A percentile compares a stretch with the other conserved stretches of the same genome.
Evolutionary conservation across 2,113 vertebrate species (phyloP).

Genomic region (Eurypyga helias): DNA sequence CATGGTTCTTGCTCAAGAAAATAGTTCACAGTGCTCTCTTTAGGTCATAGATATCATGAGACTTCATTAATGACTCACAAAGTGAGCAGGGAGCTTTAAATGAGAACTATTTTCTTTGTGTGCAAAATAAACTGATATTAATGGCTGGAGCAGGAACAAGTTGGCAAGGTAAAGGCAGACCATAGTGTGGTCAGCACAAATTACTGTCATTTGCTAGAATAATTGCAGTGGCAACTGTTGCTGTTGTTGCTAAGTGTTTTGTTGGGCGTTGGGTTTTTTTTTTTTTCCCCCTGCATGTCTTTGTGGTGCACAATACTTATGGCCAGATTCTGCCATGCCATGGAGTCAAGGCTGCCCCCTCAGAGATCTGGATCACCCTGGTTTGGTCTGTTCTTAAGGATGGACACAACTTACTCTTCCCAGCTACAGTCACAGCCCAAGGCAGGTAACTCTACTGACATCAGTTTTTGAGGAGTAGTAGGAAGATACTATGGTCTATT

Average conservation of each 20-base stretch:
- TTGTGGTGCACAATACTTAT: background rate
- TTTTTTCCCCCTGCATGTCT: background rate
- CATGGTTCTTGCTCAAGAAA: constrained; percentile 8
- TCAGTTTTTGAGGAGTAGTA: background rate
- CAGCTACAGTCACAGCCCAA: background rate
- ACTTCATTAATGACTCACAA: constrained; percentile 21
- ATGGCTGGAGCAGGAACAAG: constrained; percentile 33
- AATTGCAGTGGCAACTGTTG: constrained; percentile 57
- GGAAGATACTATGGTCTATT: background rate
- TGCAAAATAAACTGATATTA: constrained; percentile 46
- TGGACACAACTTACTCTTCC: background rate
- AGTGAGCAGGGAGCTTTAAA: background rate
- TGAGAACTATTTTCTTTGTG: constrained; percentile 35
- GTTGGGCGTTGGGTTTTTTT: too few relatives aligned
- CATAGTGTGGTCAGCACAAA: constrained; percentile 42
- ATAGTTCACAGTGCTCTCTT: constrained; percentile 37
- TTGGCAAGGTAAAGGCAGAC: constrained; percentile 39
- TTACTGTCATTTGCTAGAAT: constrained; percentile 49
- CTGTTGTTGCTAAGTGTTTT: constrained; percentile 5
- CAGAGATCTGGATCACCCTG: background rate
- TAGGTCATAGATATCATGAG: constrained; percentile 23
- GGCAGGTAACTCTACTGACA: background rate
- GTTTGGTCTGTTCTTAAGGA: background rate
- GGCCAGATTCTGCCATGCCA: background rate
- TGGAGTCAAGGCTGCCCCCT: background rate